phyloP scores from a whole-genome alignment of 2,888 invertebrate genomes.

The Meliscaeva auricollis region DNA sequence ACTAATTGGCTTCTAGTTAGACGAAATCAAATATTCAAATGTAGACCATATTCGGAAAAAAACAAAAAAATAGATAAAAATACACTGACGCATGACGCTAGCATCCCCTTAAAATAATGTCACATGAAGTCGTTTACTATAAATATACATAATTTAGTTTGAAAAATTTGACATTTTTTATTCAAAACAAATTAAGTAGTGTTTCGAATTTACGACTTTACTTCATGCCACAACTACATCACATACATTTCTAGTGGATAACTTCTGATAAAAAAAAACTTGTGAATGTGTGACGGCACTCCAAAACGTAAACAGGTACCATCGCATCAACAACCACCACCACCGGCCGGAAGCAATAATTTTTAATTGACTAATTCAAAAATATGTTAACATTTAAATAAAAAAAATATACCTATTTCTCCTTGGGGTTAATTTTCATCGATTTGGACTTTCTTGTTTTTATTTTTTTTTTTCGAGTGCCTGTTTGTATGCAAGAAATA shows the following conservation, averaged over 20 bases:
- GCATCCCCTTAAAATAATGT: not conserved
- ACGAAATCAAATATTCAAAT: slow-evolving; percentile 46
- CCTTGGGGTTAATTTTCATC: not conserved
- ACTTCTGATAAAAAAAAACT: too few relatives aligned
- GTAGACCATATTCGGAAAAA: slow-evolving; percentile 47
- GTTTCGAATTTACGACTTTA: slow-evolving; percentile 47
- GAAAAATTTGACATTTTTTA: slow-evolving; percentile 58
- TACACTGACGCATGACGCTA: not conserved
- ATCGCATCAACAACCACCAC: not conserved
- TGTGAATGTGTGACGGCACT: too few relatives aligned
- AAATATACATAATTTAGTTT: slow-evolving; percentile 54
- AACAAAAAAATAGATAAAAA: slow-evolving; percentile 2
- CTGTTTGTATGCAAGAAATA: not conserved
- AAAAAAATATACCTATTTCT: not conserved
- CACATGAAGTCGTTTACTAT: slow-evolving; percentile 43
- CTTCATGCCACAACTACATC: not conserved
- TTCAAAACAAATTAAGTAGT: slow-evolving; percentile 39
- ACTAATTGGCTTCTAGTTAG: slow-evolving; percentile 64
- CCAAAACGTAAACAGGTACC: slow-evolving; percentile 50
- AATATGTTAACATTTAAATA: slow-evolving; percentile 49
- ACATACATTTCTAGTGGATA: too few relatives aligned
- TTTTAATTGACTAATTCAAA: slow-evolving; percentile 58
- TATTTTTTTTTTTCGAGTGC: too few relatives aligned
- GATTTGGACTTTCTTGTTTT: not conserved
- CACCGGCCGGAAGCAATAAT: slow-evolving; percentile 57